These are phyloP conservation scores for Sphyrna mokarran DNA, from an alignment of 2,113 vertebrate genomes.

Conservation along the genomic window DNA sequence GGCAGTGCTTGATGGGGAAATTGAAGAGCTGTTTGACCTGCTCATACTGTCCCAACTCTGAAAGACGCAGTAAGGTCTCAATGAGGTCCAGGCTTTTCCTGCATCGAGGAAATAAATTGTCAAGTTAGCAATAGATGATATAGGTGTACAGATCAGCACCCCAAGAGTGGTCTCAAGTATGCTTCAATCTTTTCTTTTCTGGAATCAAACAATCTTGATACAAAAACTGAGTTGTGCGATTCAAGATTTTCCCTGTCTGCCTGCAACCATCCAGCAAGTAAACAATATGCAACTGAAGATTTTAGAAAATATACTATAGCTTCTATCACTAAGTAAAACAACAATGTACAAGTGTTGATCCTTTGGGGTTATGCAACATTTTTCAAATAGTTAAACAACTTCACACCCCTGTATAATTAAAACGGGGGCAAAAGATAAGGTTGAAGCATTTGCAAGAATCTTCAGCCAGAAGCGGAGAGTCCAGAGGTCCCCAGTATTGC, in stretches of 20 bases:
- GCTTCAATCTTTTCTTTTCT: not conserved
- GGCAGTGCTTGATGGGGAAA: constrained; percentile 97
- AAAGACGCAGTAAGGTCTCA: constrained; percentile 83
- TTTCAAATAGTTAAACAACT: not conserved
- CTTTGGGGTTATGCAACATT: not conserved
- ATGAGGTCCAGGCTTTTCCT: constrained; percentile 99
- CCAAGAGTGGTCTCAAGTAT: not conserved
- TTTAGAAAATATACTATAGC: not conserved
- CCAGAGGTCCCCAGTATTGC: no score
- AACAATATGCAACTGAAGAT: not conserved
- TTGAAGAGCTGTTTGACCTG: constrained; percentile 98
- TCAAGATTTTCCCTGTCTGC: not conserved
- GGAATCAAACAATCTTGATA: not conserved
- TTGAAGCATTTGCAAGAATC: no score
- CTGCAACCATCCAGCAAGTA: not conserved
- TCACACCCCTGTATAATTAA: not conserved
- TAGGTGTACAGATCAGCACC: not conserved
- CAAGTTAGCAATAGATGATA: not conserved
- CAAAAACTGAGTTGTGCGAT: not conserved
- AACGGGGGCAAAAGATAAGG: not conserved
- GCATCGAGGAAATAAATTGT: constrained; percentile 39
- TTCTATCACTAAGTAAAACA: not conserved
- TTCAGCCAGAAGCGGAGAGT: no score
- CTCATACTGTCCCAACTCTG: constrained; percentile 94
- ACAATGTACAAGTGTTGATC: not conserved